These are phyloP conservation scores for Nipponacmea schrenckii DNA, from an alignment of 2,888 invertebrate genomes.

Conservation along the genomic window DNA sequence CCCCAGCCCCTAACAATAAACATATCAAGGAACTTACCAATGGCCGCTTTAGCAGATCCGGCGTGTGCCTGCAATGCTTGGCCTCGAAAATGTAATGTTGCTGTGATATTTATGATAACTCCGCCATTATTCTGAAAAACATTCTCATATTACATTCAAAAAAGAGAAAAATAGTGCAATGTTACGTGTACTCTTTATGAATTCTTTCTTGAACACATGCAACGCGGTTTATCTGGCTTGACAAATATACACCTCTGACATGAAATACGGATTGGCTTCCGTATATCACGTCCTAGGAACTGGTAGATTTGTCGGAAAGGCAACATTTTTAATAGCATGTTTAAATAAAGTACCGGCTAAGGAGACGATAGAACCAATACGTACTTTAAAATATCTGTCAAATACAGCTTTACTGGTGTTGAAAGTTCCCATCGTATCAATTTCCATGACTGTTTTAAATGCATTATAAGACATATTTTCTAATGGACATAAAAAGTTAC, in stretches of 20 bases:
- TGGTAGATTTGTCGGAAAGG: no score
- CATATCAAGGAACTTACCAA: slow-evolving; percentile 51
- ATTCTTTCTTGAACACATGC: no score
- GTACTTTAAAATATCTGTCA: slow-evolving; percentile 63
- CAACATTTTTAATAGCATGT: no score
- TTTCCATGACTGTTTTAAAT: slow-evolving; percentile 65
- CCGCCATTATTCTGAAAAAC: slow-evolving; percentile 60
- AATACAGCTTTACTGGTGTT: slow-evolving; percentile 64
- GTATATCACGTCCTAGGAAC: no score
- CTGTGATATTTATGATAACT: slow-evolving; percentile 64
- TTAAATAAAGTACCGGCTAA: no score
- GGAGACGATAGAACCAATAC: slow-evolving; percentile 13
- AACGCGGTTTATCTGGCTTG: no score
- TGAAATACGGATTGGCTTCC: no score
- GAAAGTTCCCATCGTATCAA: slow-evolving; percentile 64
- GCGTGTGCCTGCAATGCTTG: slow-evolving; percentile 60
- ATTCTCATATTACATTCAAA: not conserved
- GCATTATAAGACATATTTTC: slow-evolving; percentile 63
- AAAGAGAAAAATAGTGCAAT: not conserved
- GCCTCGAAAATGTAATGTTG: slow-evolving; percentile 59
- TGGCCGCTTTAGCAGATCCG: slow-evolving; percentile 65
- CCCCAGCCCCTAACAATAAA: no score
- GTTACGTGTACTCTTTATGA: no score
- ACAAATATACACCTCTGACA: no score
- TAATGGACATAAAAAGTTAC: slow-evolving; percentile 63